Evolutionary conservation across 2,888 invertebrate species (phyloP), one percentile per base, ranked within the genome.

Genomic region (Leptopilina myrica): DNA sequence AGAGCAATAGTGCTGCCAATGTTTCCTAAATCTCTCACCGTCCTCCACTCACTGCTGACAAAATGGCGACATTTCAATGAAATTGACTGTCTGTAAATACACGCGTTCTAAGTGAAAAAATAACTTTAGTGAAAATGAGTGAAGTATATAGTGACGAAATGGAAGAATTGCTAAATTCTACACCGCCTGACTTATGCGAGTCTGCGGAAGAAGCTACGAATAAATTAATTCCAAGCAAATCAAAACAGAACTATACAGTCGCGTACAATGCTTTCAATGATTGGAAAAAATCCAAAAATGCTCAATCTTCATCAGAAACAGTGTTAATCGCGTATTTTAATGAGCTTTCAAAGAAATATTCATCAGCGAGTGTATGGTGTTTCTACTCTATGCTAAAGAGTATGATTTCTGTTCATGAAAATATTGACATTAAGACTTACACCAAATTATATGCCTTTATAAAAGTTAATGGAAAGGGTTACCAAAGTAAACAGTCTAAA

Each of bases 21-120:
- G 59, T 15, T 59, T 59, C 59, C n/a, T 59, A 6, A 59, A 59
- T 59, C 59, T n/a, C 59, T 59, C 59, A 59, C 59, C n/a, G 59
- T 59, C 15, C 59, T 59, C n/a, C n/a, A n/a, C 59, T 59, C n/a
- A n/a, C 26, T 26, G 26, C 26, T 26, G 26, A 26, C 59, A 59
- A 59, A 59, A 59, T 59, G 59, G 59, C n/a, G 59, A 15, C 59
- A 59, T 59, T 6, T 6, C 9, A n/a, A 59, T n/a, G n/a, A 59
- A 59, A 59, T n/a, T 59, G 14, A 59, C 6, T 59, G 5, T n/a
- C 6, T n/a, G 59, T 59, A 59, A 49, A 49, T 43, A 43, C 59
- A 15, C 59, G 59, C 15, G 12, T n/a, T 59, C 6, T 14, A 59
- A 59, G 14, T 59, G 59, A n/a, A n/a, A n/a, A 15, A 4, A n/a